Evolutionary conservation across 2,797 vertebrate species (phyloP).

Genomic region (Aldrovandia affinis): DNA sequence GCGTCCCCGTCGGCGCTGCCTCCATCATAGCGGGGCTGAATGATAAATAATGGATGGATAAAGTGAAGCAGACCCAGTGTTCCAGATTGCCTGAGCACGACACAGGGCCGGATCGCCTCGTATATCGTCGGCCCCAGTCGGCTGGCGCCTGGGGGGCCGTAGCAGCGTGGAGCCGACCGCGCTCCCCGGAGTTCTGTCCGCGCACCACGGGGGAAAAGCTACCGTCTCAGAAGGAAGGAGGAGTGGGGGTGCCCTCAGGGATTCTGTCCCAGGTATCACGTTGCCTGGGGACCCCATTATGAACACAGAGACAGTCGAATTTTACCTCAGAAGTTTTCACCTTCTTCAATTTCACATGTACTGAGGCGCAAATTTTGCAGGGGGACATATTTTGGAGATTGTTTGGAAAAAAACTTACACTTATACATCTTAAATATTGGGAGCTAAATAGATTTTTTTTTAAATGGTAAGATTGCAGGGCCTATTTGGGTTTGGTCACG

Average conservation of each 20-base stretch:
- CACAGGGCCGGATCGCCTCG: constrained; percentile 69
- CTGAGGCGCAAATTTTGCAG: no score
- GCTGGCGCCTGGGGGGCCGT: constrained; percentile 73
- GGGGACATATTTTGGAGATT: no score
- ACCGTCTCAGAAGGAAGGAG: constrained; percentile 74
- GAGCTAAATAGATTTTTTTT: no score
- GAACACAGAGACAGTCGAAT: constrained; percentile 78
- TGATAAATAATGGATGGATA: constrained; percentile 12
- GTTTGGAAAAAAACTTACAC: no score
- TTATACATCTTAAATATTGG: no score
- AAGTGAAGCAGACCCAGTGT: not conserved
- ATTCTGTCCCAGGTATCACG: constrained; percentile 88
- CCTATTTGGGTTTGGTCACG: constrained; percentile 20
- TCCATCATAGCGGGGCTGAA: not conserved
- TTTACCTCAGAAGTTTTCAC: no score
- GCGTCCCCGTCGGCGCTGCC: not conserved
- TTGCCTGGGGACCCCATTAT: constrained; percentile 81
- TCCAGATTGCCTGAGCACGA: not conserved
- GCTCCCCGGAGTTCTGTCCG: constrained; percentile 7
- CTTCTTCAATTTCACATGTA: no score
- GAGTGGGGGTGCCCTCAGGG: constrained; percentile 80
- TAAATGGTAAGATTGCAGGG: no score
- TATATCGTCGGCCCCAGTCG: constrained; percentile 74
- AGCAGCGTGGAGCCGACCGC: constrained; percentile 47
- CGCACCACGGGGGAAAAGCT: constrained; percentile 36